Percentiles rank a stretch among this genome's conserved stretches.
Conservation (phyloP, 2,888 invertebrate genomes). For the Nyleta sp. region DNA sequence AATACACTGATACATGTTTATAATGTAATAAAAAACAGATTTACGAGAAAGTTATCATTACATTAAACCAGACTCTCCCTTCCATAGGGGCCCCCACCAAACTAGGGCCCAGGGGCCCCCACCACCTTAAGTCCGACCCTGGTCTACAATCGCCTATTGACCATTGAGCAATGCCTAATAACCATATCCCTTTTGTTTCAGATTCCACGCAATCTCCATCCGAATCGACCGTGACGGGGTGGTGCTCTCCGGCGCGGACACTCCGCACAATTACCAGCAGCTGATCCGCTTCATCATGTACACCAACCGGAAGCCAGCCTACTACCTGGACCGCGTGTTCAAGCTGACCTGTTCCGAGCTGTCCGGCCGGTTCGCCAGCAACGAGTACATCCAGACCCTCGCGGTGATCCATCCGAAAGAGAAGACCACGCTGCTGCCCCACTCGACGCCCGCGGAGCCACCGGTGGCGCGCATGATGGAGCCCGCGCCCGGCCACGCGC, state of each 20-base stretch:
- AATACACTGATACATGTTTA: too few species aligned
- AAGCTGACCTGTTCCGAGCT: conserved; percentile 97
- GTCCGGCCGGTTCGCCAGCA: conserved; percentile 94
- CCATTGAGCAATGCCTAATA: too few species aligned
- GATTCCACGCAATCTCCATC: conserved; percentile 89
- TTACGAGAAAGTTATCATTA: background rate
- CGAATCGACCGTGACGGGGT: conserved; percentile 96
- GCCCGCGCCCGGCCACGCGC: conserved; percentile 82
- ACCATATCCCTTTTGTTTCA: too few species aligned
- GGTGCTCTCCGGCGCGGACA: conserved; percentile 90
- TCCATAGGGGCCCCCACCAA: conserved; percentile 3
- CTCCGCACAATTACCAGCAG: conserved; percentile 90
- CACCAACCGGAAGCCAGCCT: conserved; percentile 98
- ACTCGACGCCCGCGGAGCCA: conserved; percentile 74
- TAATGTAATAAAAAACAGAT: background rate
- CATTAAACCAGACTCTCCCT: background rate
- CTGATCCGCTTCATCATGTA: conserved; percentile 93
- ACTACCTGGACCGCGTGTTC: conserved; percentile 97
- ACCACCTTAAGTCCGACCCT: conserved; percentile 17
- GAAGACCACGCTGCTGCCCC: conserved; percentile 78
- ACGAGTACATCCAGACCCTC: conserved; percentile 96
- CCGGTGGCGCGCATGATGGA: conserved; percentile 79
- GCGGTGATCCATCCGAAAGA: conserved; percentile 95
- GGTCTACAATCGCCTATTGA: too few species aligned
- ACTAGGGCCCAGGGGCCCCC: conserved; percentile 10